Conservation (phyloP, 2,113 vertebrate species). For the Catharus minimus region DNA sequence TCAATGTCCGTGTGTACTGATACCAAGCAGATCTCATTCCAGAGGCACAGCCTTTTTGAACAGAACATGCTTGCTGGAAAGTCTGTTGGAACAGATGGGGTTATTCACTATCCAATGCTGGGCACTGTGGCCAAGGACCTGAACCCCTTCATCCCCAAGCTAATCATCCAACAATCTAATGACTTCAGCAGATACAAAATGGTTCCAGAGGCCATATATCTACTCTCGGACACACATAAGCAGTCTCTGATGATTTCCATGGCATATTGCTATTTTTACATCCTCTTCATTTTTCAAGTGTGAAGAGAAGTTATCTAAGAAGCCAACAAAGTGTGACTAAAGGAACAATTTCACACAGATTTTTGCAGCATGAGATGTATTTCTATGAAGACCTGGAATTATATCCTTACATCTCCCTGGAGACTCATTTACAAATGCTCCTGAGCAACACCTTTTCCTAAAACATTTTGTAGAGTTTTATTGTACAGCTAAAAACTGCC, state of each 20-base stretch:
- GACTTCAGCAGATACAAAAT: conserved; percentile 9
- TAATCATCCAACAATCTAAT: not conserved
- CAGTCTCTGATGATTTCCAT: conserved; percentile 13
- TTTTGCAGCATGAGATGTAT: conserved; percentile 6
- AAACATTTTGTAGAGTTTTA: not conserved
- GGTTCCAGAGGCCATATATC: conserved; percentile 18
- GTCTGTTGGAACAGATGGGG: not conserved
- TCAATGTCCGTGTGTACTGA: not conserved
- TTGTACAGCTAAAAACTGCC: not conserved
- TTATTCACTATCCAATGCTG: rapidly evolving
- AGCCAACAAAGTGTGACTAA: not conserved
- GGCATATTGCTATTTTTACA: conserved; percentile 31
- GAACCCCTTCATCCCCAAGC: not conserved
- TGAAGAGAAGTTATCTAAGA: conserved; percentile 5
- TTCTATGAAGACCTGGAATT: not conserved
- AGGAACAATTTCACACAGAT: conserved; percentile 20
- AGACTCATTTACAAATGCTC: not conserved
- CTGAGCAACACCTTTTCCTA: conserved; percentile 3
- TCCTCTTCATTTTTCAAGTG: conserved; percentile 26
- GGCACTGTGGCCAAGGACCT: not conserved
- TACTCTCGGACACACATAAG: conserved; percentile 2
- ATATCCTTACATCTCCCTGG: not conserved
- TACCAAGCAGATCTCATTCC: not conserved
- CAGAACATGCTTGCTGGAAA: not conserved
- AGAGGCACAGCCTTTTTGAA: not conserved